These are phyloP conservation scores for Sacculina carcini DNA, from an alignment of 2,888 invertebrate species.

Conservation along the genomic window DNA sequence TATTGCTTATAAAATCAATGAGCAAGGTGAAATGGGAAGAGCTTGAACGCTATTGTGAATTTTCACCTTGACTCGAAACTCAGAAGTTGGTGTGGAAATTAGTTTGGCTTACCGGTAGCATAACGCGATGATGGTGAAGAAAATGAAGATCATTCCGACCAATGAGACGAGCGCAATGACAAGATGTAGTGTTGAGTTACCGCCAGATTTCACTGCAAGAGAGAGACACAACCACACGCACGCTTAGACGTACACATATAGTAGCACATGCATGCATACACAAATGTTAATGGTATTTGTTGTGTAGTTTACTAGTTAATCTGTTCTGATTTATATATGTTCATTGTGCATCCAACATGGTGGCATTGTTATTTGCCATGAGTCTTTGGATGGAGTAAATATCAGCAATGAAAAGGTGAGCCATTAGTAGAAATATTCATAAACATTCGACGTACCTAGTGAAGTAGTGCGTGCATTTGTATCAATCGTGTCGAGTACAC, in stretches of 20 bases:
- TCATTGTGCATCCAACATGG: too few relatives aligned
- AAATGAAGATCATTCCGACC: slow-evolving; percentile 96
- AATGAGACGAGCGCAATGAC: slow-evolving; percentile 94
- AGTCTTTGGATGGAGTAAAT: too few relatives aligned
- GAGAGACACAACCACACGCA: too few relatives aligned
- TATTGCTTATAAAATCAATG: too few relatives aligned
- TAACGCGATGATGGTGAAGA: slow-evolving; percentile 95
- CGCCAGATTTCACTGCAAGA: slow-evolving; percentile 72
- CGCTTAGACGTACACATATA: too few relatives aligned
- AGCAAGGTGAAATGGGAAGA: background rate
- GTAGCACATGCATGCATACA: too few relatives aligned
- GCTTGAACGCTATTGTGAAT: background rate
- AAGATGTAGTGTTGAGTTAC: slow-evolving; percentile 90
- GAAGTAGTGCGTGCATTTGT: background rate
- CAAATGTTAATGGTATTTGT: too few relatives aligned
- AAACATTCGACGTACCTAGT: background rate
- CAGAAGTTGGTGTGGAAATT: slow-evolving; percentile 96
- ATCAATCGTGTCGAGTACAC: background rate
- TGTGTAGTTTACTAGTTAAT: too few relatives aligned
- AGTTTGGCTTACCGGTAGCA: slow-evolving; percentile 99
- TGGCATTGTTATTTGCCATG: too few relatives aligned
- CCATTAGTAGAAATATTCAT: slow-evolving; percentile 6
- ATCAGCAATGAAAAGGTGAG: slow-evolving; percentile 4
- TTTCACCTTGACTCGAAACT: background rate
- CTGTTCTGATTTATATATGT: too few relatives aligned